Evolutionary conservation across 92 coral and sea anemone genomes (phyloP), one percentile per base, ranked within the genome.

Genomic region (Ricordea florida): DNA sequence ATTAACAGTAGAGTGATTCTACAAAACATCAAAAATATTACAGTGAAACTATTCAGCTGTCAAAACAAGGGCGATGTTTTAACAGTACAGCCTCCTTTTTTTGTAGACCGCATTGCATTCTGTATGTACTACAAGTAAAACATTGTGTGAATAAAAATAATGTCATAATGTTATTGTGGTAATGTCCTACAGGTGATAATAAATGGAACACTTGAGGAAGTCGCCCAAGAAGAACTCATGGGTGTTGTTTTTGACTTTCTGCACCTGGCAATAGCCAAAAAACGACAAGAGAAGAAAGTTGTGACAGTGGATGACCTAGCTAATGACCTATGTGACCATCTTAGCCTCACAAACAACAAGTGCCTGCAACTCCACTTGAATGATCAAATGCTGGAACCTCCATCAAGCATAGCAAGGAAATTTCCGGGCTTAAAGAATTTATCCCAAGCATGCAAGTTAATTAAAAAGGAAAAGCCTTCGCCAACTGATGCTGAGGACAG

Each of bases 201-300:
- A 67, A 84, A 85, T 86, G 93, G 83, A 15, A 66, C 96, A 17
- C 59, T 66, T 25, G 97, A 94, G 40, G 98, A 94, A 66, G 96
- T 94, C 4, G 78, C 97, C 20, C 62, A 88, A 36, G 97, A 92
- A 66, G 89, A 86, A 27, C 74, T 94, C 14, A 92, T 94, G 97
- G 98, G 98, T 6, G 70, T 66, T 14, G 91, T 79, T 7, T 68
- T 74, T 2, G 98, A 94, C 46, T 82, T 52, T 35, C 14, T 94
- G 10, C 5, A 61, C 8, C 59, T 94, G 42, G 86, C 70, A 15
- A 40, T 88, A 15, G 61, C n/a, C 16, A 79, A 78, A 43, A 6
- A 34, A 22, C 49, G 60, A 32, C 43, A 43, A 36, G 66, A 71
- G n/a, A 42, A 72, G 35, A 66, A 43, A 71, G 44, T 6, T 2